These are phyloP conservation scores for Seira musarum DNA, from an alignment of 2,888 invertebrate genomes.

Conservation along the genomic window DNA sequence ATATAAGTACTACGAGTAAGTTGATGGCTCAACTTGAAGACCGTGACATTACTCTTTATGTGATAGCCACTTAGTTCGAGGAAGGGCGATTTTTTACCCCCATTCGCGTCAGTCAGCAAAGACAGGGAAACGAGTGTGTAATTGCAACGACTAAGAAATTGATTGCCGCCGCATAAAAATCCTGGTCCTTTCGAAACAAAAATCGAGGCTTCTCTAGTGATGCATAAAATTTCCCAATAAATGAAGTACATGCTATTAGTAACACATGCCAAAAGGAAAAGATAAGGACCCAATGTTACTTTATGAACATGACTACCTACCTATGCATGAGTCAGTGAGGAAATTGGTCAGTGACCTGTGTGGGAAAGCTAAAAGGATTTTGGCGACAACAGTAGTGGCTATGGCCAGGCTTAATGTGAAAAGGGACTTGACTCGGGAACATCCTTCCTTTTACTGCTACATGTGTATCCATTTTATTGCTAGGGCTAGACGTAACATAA, in stretches of 20 bases:
- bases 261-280: slow-evolving; percentile 1
- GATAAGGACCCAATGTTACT: too few species aligned
- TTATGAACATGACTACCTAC: too few species aligned
- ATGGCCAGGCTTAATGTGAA: too few species aligned
- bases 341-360: slow-evolving; percentile 53
- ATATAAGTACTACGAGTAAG: neutral
- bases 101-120: neutral
- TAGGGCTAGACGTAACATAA: slow-evolving; percentile 36
- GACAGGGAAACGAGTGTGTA: neutral
- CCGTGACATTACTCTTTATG: neutral
- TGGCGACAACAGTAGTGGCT: too few species aligned
- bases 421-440: too few species aligned
- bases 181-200: neutral
- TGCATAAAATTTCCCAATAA: slow-evolving; percentile 22
- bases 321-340: too few species aligned
- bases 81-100: neutral
- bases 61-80: neutral
- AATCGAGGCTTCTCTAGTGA: neutral
- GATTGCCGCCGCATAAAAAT: neutral
- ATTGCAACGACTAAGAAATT: neutral
- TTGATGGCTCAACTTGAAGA: slow-evolving; percentile 1
- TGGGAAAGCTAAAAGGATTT: slow-evolving; percentile 51
- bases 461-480: slow-evolving; percentile 14
- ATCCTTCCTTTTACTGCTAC: too few species aligned
- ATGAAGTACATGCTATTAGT: slow-evolving; percentile 15